Conservation (phyloP, 2,888 invertebrate species). For the Callinectes sapidus region DNA sequence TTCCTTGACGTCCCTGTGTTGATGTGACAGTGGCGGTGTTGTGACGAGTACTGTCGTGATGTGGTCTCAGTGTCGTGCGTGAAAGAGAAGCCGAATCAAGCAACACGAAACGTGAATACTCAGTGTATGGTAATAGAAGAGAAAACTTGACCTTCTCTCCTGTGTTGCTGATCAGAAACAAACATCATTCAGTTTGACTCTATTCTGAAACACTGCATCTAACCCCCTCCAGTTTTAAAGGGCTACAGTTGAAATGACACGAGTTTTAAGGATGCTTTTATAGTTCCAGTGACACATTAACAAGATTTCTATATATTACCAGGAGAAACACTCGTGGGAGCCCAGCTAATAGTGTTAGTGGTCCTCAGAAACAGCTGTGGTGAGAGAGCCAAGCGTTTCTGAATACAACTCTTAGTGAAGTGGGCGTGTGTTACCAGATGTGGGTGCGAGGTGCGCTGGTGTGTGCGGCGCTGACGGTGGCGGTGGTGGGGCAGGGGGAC, state of each 20-base stretch:
- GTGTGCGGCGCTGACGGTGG: constrained; percentile 19
- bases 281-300: too few species aligned
- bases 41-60: background rate
- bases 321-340: too few species aligned
- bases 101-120: background rate
- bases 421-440: background rate
- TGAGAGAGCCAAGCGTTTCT: too few species aligned
- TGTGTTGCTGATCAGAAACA: background rate
- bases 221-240: too few species aligned
- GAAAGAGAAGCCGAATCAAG: background rate
- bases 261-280: too few species aligned
- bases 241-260: too few species aligned
- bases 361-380: too few species aligned
- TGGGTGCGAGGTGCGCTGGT: constrained; percentile 13
- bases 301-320: too few species aligned
- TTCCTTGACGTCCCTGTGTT: background rate
- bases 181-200: background rate
- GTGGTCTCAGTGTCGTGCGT: background rate
- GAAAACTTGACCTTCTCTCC: background rate
- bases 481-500: constrained; percentile 31
- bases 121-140: background rate
- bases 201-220: too few species aligned
- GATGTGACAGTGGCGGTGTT: background rate
- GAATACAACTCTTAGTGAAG: background rate
- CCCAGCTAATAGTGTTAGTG: too few species aligned